Evolutionary conservation across 2,888 invertebrate species (phyloP).

Genomic region (Cecidostiba fungosa): DNA sequence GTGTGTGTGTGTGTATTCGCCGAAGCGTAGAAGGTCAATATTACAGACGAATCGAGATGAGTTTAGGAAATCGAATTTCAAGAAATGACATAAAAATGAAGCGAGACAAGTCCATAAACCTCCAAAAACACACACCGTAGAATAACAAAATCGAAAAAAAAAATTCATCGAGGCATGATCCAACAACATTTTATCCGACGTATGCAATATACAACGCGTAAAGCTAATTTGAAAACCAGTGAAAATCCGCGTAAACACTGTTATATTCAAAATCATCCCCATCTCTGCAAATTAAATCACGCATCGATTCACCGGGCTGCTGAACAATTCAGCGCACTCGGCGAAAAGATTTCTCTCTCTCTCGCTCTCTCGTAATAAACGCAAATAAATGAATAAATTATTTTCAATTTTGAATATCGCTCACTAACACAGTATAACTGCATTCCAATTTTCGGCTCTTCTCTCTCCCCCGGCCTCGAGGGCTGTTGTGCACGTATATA

Average conservation of each 20-base stretch:
- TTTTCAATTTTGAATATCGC: background rate
- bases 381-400: constrained; percentile 26
- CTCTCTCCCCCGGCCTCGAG: background rate
- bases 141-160: background rate
- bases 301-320: background rate
- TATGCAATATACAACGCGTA: background rate
- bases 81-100: no score
- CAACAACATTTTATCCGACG: no score
- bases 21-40: background rate
- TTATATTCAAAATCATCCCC: background rate
- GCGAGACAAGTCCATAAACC: no score
- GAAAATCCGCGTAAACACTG: background rate
- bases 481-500: background rate
- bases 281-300: background rate
- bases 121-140: no score
- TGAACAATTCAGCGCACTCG: background rate
- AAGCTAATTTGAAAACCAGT: background rate
- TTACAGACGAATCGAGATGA: background rate
- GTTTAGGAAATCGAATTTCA: no score
- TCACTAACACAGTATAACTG: constrained; percentile 20
- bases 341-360: background rate
- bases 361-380: background rate
- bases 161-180: no score
- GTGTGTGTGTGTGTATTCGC: background rate
- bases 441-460: constrained; percentile 38